phyloP scores from a whole-genome alignment of 2,888 invertebrate genomes.

The Tineola bisselliella region DNA sequence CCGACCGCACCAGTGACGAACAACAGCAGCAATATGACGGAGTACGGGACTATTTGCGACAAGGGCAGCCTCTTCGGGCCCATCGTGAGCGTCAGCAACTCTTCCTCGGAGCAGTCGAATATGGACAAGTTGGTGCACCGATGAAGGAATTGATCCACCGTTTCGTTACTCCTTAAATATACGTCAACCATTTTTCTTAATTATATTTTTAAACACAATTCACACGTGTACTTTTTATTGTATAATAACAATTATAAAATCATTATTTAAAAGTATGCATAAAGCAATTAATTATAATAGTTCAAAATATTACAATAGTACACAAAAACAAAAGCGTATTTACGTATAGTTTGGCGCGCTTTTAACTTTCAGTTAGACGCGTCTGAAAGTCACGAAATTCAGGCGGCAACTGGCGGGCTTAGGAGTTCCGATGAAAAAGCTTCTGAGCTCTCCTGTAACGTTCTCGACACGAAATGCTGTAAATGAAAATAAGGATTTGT shows the following conservation, averaged over 20 bases:
- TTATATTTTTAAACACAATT: too few species aligned
- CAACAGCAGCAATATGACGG: slow-evolving; percentile 76
- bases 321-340: too few species aligned
- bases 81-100: slow-evolving; percentile 66
- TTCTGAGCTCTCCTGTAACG: not conserved
- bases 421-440: not conserved
- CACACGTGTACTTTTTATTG: too few species aligned
- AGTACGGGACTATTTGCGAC: slow-evolving; percentile 67
- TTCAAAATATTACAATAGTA: too few species aligned
- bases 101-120: slow-evolving; percentile 70
- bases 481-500: not conserved
- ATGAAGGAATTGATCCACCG: not conserved
- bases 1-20: slow-evolving; percentile 87
- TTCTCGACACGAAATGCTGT: not conserved
- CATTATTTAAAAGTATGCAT: too few species aligned
- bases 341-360: not conserved
- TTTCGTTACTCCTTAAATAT: not conserved
- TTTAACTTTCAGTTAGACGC: not conserved
- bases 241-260: too few species aligned
- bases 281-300: too few species aligned
- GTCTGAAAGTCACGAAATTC: not conserved
- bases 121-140: slow-evolving; percentile 44
- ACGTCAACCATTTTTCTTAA: not conserved
- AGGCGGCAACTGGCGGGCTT: not conserved
- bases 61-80: slow-evolving; percentile 72